Conservation (phyloP, 2,888 invertebrate species). For the Drosophila hamatofila region DNA sequence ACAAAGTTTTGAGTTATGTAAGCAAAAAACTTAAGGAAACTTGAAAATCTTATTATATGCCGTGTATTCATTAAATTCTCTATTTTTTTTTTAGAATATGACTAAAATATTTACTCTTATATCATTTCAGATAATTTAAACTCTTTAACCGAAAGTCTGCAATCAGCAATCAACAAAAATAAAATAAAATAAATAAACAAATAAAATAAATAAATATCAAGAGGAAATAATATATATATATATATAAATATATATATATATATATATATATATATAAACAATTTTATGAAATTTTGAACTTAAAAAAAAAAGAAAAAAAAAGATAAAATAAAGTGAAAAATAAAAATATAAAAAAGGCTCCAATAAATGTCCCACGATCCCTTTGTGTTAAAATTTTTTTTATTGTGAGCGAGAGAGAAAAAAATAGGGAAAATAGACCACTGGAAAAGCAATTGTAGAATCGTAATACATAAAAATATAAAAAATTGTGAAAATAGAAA, state of each 20-base stretch:
- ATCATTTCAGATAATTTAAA: slow-evolving; percentile 58
- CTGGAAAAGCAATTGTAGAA: slow-evolving; percentile 51
- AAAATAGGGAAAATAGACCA: slow-evolving; percentile 2
- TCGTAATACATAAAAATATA: neutral
- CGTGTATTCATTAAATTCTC: neutral
- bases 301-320: slow-evolving; percentile 6
- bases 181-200: neutral
- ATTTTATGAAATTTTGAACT: slow-evolving; percentile 15
- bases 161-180: slow-evolving; percentile 56
- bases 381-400: slow-evolving; percentile 48
- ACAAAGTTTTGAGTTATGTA: too few relatives aligned
- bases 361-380: slow-evolving; percentile 41
- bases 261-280: slow-evolving; percentile 1
- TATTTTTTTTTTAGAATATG: neutral
- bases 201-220: neutral
- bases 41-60: neutral
- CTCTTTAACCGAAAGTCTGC: slow-evolving; percentile 55
- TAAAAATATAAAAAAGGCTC: slow-evolving; percentile 1
- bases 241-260: neutral
- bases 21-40: too few relatives aligned
- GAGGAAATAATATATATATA: neutral
- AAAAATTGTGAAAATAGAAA: slow-evolving; percentile 22
- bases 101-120: neutral
- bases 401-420: slow-evolving; percentile 2
- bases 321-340: slow-evolving; percentile 2